Percentiles rank a stretch among this genome's conserved stretches.
These are phyloP conservation scores for Lepus americanus DNA, from an alignment of 2,113 vertebrate genomes.

Conservation along the genomic window DNA sequence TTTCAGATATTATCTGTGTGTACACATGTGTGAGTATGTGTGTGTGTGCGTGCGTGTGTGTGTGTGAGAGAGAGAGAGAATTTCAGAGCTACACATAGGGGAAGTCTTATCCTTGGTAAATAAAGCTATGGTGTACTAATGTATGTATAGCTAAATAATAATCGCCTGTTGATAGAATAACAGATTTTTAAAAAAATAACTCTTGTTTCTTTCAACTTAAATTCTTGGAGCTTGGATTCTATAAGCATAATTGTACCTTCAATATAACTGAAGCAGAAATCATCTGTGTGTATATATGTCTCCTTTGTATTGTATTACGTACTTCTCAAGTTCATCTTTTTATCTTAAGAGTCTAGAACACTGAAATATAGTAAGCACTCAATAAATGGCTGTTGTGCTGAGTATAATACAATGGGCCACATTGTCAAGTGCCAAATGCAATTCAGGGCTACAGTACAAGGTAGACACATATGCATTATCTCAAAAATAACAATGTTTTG, in stretches of 20 bases:
- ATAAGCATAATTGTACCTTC: not conserved
- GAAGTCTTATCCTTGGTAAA: constrained; percentile 17
- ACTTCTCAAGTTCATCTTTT: constrained; percentile 4
- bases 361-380: not conserved
- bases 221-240: not conserved
- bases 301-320: not conserved
- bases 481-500: not conserved
- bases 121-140: not conserved
- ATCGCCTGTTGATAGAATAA: not conserved
- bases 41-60: no score
- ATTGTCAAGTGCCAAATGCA: not conserved
- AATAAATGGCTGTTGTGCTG: not conserved
- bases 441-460: not conserved
- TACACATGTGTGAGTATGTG: not conserved
- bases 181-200: constrained; percentile 5
- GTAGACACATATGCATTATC: not conserved
- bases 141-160: not conserved
- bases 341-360: not conserved
- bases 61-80: no score
- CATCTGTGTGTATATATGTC: not conserved
- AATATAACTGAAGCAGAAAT: not conserved
- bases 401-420: not conserved
- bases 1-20: not conserved
- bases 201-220: constrained; percentile 40
- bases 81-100: not conserved